phyloP scores from a whole-genome alignment of 2,113 vertebrate species.

The Chascanopsetta lugubris region DNA sequence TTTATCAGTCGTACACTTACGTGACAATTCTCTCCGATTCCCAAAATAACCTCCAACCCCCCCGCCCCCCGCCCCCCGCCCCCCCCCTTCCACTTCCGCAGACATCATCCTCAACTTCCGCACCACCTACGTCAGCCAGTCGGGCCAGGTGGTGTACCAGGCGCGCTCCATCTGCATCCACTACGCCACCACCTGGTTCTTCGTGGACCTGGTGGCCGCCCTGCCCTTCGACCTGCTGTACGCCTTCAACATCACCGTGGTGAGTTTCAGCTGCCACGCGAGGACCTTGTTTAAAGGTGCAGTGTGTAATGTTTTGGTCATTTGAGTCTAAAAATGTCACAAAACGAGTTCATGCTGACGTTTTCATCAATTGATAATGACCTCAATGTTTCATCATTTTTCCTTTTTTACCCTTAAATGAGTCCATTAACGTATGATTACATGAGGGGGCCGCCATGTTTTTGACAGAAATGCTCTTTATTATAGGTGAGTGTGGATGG shows the following conservation, averaged over 20 bases:
- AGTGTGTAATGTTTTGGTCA: no score
- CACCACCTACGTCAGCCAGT: slow-evolving; percentile 89
- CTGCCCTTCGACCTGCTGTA: slow-evolving; percentile 92
- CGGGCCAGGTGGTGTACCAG: slow-evolving; percentile 91
- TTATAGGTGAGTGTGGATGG: no score
- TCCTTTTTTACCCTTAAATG: no score
- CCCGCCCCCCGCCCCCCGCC: no score
- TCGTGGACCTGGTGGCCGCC: slow-evolving; percentile 90
- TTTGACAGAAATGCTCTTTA: no score
- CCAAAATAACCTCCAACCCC: background rate
- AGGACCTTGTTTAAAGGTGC: background rate
- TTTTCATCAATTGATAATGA: no score
- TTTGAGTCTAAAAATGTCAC: no score
- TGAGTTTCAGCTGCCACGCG: slow-evolving; percentile 71
- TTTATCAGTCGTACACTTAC: no score
- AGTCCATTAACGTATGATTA: no score
- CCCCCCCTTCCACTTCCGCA: slow-evolving; percentile 65
- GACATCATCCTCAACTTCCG: slow-evolving; percentile 91
- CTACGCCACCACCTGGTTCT: slow-evolving; percentile 92
- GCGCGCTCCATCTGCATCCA: slow-evolving; percentile 90
- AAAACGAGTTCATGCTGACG: no score
- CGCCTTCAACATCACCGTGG: slow-evolving; percentile 90
- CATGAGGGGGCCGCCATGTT: no score
- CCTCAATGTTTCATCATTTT: no score
- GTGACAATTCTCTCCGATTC: background rate